Evolutionary conservation across 2,888 invertebrate genomes (phyloP), one percentile per base, ranked within the genome.

Genomic region (Rambutsinella grinnellia): DNA sequence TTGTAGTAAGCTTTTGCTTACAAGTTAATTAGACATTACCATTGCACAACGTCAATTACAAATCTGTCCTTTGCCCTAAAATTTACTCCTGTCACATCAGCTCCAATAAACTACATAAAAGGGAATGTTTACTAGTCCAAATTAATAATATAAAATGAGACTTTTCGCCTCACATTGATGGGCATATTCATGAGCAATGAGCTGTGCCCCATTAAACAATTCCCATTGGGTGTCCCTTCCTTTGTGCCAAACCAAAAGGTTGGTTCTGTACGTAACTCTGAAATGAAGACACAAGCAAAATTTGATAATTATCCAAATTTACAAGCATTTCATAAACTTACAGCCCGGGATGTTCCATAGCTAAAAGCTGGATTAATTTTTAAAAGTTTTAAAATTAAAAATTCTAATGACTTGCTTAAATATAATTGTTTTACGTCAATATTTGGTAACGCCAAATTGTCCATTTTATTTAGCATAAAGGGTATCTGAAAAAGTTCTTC

Each of bases 21-120:
- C 5, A 49, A 17, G 6, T 15, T 13, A 49, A 49, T 49, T 15
- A 49, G 15, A 17, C 8, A 21, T 60, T 24, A 63, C 19, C 15
- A 49, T 49, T 63, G 62, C 0, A 36, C 24, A 0, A 26, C 49
- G 47, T 79, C 82, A 23, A 78, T 26, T 2, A 75, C 66, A 44
- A 65, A 70, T n/a, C 81, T 62, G 15, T 78, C 66, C 28, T 53
- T 26, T 10, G 78, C 61, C 36, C 74, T 68, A 13, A 81, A 60
- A 13, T 71, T 71, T 21, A 13, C 65, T 2, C 60, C 77, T 1
- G 78, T 56, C 1, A 10, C n/a, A 21, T 66, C 28, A 0, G 76
- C 74, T 19, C 63, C 81, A 10, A 62, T 54, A 27, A 66, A 74
- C n/a, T n/a, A n/a, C n/a, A n/a, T n/a, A n/a, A n/a, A n/a, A n/a